Base-by-base conservation (phyloP, 2,113 vertebrate species). In the Cyanoliseus patagonus region DNA sequence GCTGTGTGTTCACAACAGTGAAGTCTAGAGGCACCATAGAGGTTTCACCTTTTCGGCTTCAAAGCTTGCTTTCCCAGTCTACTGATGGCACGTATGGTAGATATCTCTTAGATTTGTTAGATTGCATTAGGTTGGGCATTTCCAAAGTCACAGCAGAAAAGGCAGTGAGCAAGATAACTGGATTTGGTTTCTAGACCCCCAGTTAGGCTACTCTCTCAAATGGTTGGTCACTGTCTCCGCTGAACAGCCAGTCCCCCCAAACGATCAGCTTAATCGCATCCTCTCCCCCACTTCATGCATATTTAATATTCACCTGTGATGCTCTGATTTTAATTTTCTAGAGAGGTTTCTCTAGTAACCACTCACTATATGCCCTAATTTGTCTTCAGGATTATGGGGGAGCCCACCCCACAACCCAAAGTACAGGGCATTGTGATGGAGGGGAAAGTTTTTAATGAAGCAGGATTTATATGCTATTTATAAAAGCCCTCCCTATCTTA, bases 311-410 rank as follows among this genome's bases (percentile, higher is more conserved):
- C 52, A 89, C 74, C 80, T 92, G 62, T 33, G 94, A 82, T 92
- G 74, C 88, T 93, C 64, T 62, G 77, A 79, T 84, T 88, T 82
- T 86, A 73, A 78, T 91, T 82, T 59, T 74, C 57, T 3, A 31
- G 62, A 88, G 68, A 80, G 61, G 57, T 93, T 94, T 93, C 59
- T 94, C 47, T 81, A 62, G 73, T 75, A 96, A 81, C 55, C 51
- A 27, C 59, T 91, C 35, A 52, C 33, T 6, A 3, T 33, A 81
- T 93, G 79, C 72, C 39, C 55, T 81, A 16, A 69, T 94, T 95
- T 94, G 69, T 51, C 27, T 53, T 78, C 27, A 52, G 4, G 51
- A 19, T 89, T 73, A 17, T 41, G 46, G 51, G 44, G 66, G 28
- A 14, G 28, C 66, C 47, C 76, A 16, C 8, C 66, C 8, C 17